These are phyloP conservation scores for Drosophila ogumai DNA, from an alignment of 1,140 invertebrate genomes.

Conservation along the genomic window DNA sequence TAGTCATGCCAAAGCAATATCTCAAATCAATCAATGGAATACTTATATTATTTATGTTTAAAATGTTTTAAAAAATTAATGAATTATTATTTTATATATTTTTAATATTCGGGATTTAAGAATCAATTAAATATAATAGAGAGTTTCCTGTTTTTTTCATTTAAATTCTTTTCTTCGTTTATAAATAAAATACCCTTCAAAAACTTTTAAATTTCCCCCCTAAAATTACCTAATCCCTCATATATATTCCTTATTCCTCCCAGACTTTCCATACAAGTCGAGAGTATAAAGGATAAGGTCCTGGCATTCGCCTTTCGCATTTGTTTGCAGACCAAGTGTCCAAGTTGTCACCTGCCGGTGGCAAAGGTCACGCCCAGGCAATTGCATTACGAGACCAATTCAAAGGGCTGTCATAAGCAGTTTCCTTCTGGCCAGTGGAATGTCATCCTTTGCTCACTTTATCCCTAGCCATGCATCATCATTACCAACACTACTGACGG, in stretches of 20 bases:
- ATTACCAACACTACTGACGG: conserved; percentile 7
- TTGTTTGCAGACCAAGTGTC: conserved; percentile 30
- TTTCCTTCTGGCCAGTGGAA: background rate
- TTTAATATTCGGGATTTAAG: too few species aligned
- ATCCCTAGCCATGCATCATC: conserved; percentile 22
- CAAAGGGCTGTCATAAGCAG: conserved; percentile 40
- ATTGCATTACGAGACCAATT: conserved; percentile 49
- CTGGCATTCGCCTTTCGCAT: conserved; percentile 1
- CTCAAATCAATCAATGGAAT: conserved; percentile 1
- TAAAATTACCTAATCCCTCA: background rate
- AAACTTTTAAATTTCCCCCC: too few species aligned
- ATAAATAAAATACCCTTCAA: background rate
- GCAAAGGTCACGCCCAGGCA: conserved; percentile 51
- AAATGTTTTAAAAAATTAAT: background rate
- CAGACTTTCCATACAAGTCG: conserved; percentile 27
- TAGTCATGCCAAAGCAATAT: background rate
- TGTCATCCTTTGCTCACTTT: conserved; percentile 24
- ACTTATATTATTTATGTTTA: background rate
- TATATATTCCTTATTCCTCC: too few species aligned
- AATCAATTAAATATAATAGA: too few species aligned
- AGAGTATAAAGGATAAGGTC: background rate
- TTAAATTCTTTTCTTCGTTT: background rate
- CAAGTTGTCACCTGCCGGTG: conserved; percentile 46
- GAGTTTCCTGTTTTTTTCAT: background rate
- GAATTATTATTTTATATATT: too few species aligned